Evolutionary conservation across 1,140 invertebrate species (phyloP), one percentile per base, ranked within the genome.

Genomic region (Eumaeus atala): DNA sequence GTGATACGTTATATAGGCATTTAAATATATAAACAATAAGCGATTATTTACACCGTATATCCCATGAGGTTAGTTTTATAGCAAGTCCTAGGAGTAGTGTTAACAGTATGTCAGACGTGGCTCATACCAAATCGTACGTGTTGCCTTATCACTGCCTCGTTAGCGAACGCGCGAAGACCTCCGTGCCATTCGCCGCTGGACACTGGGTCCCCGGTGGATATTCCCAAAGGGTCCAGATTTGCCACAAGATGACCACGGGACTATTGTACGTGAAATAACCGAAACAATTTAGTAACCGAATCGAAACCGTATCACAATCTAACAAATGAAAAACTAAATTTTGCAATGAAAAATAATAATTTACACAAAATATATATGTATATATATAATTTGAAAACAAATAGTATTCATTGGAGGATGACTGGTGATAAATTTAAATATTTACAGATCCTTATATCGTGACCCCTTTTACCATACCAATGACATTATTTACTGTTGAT

Each of bases 191-290:
- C 77, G 62, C 71, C 74, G 67, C 74, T 81, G 57, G 77, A 84
- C 28, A 68, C 64, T 36, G 86, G 77, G 60, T 86, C 85, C 51
- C 84, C 77, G 37, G 76, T 77, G 5, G 77, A 91, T 84, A 96
- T 95, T 88, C 92, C 92, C 80, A 99, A 90, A 63, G 97, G 97
- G 90, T 99, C 97, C 87, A 98, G 89, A 82, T 96, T 93, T 72
- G 97, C 95, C 74, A 96, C 94, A 86, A 97, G 93, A 90, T 99
- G 97, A 87, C 97, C 97, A 83, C 96, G 93, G 67, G 95, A 94
- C 96, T 98, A 90, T 6, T 71, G 21, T 48, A 21, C 37, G 33
- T 35, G 14, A 54, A 51, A 52, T 52, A 53, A 53, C 34, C 40
- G 40, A 35, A 12, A 58, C 49, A 53, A 54, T 44, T 51, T 51